Conservation (phyloP, 2,797 vertebrate genomes). For the Aeoliscus strigatus region DNA sequence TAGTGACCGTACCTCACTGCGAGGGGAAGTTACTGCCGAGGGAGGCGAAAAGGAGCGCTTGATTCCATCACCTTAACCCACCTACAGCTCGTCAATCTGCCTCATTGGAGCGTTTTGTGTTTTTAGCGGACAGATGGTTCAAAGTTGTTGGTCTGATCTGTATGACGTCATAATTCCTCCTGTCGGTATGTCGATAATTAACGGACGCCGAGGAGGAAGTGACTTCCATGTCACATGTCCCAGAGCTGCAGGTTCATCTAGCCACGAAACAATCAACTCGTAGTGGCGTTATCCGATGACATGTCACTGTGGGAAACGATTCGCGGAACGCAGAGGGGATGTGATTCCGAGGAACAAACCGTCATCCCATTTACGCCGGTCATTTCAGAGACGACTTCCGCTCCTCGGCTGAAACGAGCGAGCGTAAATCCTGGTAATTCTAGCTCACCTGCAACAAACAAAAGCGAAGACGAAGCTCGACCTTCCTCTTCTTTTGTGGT, state of each 20-base stretch:
- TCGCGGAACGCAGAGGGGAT: constrained; percentile 52
- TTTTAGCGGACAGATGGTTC: too few relatives aligned
- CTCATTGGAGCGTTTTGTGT: too few relatives aligned
- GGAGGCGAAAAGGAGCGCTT: too few relatives aligned
- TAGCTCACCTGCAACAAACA: constrained; percentile 62
- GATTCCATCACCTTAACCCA: too few relatives aligned
- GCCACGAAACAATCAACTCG: constrained; percentile 60
- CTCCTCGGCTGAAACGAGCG: constrained; percentile 35
- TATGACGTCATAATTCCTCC: too few relatives aligned
- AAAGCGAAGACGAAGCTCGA: constrained; percentile 64
- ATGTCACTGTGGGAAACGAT: constrained; percentile 69
- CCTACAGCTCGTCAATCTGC: too few relatives aligned
- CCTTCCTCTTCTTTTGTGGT: constrained; percentile 59
- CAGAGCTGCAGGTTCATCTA: constrained; percentile 55
- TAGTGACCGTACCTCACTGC: too few relatives aligned
- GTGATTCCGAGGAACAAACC: constrained; percentile 42
- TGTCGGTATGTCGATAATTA: too few relatives aligned
- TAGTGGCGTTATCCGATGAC: constrained; percentile 69
- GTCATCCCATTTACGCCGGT: constrained; percentile 44
- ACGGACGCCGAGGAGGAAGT: too few relatives aligned
- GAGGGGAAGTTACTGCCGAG: too few relatives aligned
- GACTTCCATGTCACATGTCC: constrained; percentile 43
- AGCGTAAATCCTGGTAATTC: constrained; percentile 66
- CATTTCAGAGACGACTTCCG: constrained; percentile 58
- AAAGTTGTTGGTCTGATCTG: too few relatives aligned